A percentile compares a stretch with the other conserved stretches of the same genome.
Evolutionary conservation across 2,797 vertebrate species (phyloP).

Genomic region (Champsocephalus esox): DNA sequence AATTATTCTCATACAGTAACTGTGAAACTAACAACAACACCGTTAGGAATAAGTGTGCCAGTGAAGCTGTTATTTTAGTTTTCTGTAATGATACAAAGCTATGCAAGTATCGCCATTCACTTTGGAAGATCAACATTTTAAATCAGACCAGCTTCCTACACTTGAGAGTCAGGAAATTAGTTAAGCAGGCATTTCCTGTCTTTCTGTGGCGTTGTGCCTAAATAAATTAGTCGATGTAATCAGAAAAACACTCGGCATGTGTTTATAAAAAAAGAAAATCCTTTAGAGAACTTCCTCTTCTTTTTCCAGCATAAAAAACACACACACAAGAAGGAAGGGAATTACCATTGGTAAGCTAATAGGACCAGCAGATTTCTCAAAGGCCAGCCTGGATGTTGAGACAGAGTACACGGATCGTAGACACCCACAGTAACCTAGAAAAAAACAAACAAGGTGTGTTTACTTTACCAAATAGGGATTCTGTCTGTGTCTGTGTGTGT

Average conservation of each 20-base stretch:
- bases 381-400: constrained; percentile 97
- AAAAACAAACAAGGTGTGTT: constrained; percentile 66
- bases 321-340: not conserved
- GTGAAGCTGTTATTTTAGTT: not conserved
- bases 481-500: not conserved
- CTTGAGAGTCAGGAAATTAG: constrained; percentile 40
- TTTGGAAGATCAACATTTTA: not conserved
- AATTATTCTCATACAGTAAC: not conserved
- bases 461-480: constrained; percentile 20
- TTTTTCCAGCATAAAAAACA: constrained; percentile 5
- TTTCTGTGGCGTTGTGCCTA: constrained; percentile 16
- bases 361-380: constrained; percentile 94
- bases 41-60: not conserved
- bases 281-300: constrained; percentile 23
- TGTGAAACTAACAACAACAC: not conserved
- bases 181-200: constrained; percentile 26
- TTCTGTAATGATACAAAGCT: not conserved
- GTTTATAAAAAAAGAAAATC: constrained; percentile 21
- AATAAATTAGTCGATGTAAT: not conserved
- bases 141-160: not conserved
- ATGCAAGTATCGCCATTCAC: not conserved
- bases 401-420: constrained; percentile 95
- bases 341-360: constrained; percentile 91
- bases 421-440: constrained; percentile 92
- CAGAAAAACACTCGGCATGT: constrained; percentile 3